phyloP scores from a whole-genome alignment of 1,140 invertebrate genomes.

The Drosophila arawakana region DNA sequence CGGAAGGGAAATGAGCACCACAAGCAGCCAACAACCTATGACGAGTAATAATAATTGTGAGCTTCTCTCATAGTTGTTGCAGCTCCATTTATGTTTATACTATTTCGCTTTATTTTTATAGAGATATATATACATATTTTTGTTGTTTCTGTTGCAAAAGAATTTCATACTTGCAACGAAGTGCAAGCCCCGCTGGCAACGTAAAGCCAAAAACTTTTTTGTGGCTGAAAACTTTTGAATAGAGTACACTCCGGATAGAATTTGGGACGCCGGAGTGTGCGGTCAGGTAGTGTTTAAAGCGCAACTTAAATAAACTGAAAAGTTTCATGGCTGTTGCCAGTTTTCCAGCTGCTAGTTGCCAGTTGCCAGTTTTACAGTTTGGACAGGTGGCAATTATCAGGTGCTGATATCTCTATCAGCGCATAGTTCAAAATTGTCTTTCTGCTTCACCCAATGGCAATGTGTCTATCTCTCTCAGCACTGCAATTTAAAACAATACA shows the following conservation, averaged over 20 bases:
- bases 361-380: constrained; percentile 12
- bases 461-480: neutral
- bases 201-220: constrained; percentile 40
- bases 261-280: constrained; percentile 15
- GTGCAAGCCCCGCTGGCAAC: neutral
- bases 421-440: neutral
- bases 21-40: constrained; percentile 57
- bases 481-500: neutral
- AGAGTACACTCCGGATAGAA: constrained; percentile 33
- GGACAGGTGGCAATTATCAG: constrained; percentile 53
- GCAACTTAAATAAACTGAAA: constrained; percentile 67
- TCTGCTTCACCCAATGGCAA: neutral
- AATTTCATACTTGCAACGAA: constrained; percentile 14
- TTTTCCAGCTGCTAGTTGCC: neutral
- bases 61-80: constrained; percentile 36
- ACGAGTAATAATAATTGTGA: constrained; percentile 58
- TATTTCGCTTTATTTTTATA: constrained; percentile 22
- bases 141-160: neutral
- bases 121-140: too few species aligned
- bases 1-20: constrained; percentile 37
- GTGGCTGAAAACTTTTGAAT: constrained; percentile 59
- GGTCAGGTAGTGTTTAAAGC: constrained; percentile 50
- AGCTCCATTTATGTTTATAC: constrained; percentile 42
- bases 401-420: constrained; percentile 9
- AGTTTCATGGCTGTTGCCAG: constrained; percentile 28